Percentiles rank a stretch among this genome's conserved stretches.
phyloP scores from a whole-genome alignment of 2,113 vertebrate genomes.

The Columba livia region DNA sequence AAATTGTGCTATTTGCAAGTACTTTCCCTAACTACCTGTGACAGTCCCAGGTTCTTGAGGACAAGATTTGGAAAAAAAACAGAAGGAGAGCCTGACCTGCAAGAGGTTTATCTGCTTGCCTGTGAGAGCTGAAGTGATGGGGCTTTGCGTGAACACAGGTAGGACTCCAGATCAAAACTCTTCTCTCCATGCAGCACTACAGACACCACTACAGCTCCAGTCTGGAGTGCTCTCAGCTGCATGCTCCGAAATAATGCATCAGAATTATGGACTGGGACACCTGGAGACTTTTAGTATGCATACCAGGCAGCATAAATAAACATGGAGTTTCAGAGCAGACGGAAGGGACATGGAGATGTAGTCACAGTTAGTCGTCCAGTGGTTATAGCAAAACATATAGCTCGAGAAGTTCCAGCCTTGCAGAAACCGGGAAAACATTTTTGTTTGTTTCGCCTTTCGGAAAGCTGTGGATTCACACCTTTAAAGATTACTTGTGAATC shows the following conservation, averaged over 20 bases:
- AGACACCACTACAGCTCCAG: not conserved
- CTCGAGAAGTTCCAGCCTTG: not conserved
- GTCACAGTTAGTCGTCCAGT: not conserved
- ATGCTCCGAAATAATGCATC: not conserved
- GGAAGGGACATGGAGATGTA: not conserved
- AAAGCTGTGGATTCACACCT: not conserved
- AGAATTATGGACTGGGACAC: not conserved
- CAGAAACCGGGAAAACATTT: not conserved
- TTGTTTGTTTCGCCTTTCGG: not conserved
- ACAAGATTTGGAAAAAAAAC: not conserved
- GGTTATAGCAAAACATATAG: not conserved
- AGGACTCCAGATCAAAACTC: not conserved
- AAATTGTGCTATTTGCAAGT: not conserved
- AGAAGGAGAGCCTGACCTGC: not conserved
- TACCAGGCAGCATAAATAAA: not conserved
- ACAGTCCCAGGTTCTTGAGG: not conserved
- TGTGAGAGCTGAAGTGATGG: not conserved
- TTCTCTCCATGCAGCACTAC: not conserved
- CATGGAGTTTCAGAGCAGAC: not conserved
- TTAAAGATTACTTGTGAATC: not conserved
- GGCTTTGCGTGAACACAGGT: not conserved
- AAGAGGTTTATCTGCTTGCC: not conserved
- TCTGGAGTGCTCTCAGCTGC: not conserved
- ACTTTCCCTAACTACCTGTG: not conserved
- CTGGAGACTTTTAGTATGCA: not conserved